These are phyloP conservation scores for Brachionus angularis DNA, from an alignment of 1,140 invertebrate species.

Conservation along the genomic window DNA sequence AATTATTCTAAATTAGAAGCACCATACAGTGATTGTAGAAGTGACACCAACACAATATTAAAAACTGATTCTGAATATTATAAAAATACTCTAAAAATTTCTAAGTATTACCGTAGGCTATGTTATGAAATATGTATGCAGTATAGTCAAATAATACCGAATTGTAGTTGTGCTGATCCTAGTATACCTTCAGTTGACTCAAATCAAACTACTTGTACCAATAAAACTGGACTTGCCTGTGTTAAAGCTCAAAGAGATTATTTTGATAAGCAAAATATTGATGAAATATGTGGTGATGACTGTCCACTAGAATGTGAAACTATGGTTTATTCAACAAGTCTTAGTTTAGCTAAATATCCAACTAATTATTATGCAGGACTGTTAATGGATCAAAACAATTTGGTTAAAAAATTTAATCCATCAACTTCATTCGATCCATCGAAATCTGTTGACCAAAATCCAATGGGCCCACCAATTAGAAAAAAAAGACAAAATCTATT, in stretches of 20 bases:
- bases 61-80: background rate
- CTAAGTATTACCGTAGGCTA: conserved; percentile 10
- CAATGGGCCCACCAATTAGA: background rate
- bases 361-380: conserved; percentile 13
- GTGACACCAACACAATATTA: background rate
- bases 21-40: conserved; percentile 11
- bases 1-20: background rate
- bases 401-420: conserved; percentile 11
- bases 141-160: conserved; percentile 10
- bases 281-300: background rate
- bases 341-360: conserved; percentile 13
- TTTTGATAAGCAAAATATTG: conserved; percentile 41
- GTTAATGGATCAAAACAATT: background rate
- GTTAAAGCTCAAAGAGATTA: conserved; percentile 15
- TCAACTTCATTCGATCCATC: background rate
- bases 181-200: conserved; percentile 6
- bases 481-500: background rate
- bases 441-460: background rate
- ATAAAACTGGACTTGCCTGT: background rate
- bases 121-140: conserved; percentile 31
- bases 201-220: conserved; percentile 1
- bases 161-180: conserved; percentile 19
- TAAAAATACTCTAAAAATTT: background rate
- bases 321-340: conserved; percentile 18
- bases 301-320: conserved; percentile 2